Base-by-base conservation (phyloP, 2,797 vertebrate species). In the Yasuhikotakia modesta region DNA sequence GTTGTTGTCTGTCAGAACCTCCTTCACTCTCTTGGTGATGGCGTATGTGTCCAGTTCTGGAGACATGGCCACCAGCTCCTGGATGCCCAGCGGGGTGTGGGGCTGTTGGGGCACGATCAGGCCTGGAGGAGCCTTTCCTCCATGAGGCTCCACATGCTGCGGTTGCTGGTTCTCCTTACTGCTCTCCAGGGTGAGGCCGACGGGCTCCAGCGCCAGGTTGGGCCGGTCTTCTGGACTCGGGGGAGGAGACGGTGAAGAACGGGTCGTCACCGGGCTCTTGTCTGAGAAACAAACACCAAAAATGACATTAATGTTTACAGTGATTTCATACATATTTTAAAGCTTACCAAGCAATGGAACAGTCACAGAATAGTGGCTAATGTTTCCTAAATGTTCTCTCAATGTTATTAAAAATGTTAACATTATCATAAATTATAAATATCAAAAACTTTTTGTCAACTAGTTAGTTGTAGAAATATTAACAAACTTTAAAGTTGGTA, bases 1-100 rank as follows among this genome's bases (percentile, higher is more conserved):
- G 88, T 99, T 99, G 91, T 99, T 99, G 93, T 99, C 98, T 0
- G 96, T 99, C 82, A 99, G 93, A 86, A 99, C 98, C 85, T 99
- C 98, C 87, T 99, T 99, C 85, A 99, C 96, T 85, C 95, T 96
- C 91, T 99, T 99, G 86, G 98, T 99, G 90, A 99, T 98, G 90
- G 91, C 89, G 52, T 98, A 99, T 0, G 98, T 99, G 91, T 99
- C 98, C 73, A 99, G 91, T 87, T 99, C 97, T 0, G 96, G 92
- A 53, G 97, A 99, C 94, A 97, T 95, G 87, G 97, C 96, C 16
- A 99, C 98, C 0, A 99, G 93, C 87, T 98, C 97, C 91, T 99
- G 98, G 88, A 99, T 98, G 81, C 97, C 97, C 64, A 96, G 83
- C 0, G 93, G 87, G 13, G 92, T 91, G 55, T 95, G 93, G 82